phyloP scores from a whole-genome alignment of 2,797 vertebrate species.

The Anguilla anguilla region DNA sequence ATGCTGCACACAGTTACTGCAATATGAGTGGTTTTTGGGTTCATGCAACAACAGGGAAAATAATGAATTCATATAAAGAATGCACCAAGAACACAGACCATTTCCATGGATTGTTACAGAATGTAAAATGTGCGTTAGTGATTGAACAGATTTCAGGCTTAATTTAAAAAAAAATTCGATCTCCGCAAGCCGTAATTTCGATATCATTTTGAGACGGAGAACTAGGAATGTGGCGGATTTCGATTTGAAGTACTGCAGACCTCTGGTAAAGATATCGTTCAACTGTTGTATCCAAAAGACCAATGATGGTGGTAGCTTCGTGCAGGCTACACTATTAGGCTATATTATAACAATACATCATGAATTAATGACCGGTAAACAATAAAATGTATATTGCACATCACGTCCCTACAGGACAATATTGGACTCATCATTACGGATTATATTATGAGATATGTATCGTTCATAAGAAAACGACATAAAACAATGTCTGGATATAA shows the following conservation, averaged over 20 bases:
- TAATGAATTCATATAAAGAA: constrained; percentile 20
- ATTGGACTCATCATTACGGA: constrained; percentile 7
- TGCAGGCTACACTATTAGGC: background rate
- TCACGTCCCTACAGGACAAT: background rate
- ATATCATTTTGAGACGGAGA: constrained; percentile 6
- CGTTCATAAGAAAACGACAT: background rate
- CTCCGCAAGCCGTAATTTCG: constrained; percentile 22
- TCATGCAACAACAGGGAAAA: constrained; percentile 23
- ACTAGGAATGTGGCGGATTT: constrained; percentile 34
- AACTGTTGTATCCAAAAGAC: background rate
- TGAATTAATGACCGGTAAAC: background rate
- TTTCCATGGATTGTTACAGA: background rate
- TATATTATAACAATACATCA: background rate
- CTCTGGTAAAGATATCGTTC: background rate
- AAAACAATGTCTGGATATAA: background rate
- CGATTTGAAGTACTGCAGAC: constrained; percentile 32
- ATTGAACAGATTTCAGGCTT: background rate
- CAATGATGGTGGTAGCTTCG: background rate
- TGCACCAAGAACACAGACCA: background rate
- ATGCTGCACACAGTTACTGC: constrained; percentile 41
- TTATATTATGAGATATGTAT: constrained; percentile 12
- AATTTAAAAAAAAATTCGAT: background rate
- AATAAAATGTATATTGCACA: constrained; percentile 1
- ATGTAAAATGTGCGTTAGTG: constrained; percentile 19
- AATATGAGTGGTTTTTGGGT: constrained; percentile 33